Evolutionary conservation across 2,113 vertebrate species (phyloP), one percentile per base, ranked within the genome.

Genomic region (Tenebrosternarchus preto): DNA sequence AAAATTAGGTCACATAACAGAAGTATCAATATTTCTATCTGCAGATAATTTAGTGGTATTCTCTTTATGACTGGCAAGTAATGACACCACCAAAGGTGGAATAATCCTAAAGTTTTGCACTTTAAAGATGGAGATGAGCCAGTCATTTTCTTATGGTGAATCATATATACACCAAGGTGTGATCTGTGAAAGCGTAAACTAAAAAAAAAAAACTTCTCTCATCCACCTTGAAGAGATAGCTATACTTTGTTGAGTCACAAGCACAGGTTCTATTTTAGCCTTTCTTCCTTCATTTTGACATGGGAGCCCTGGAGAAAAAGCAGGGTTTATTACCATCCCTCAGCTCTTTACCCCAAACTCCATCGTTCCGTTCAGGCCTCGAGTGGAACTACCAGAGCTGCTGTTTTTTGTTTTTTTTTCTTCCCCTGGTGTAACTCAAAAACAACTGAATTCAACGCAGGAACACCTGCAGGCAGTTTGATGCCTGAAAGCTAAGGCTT

Each of bases 41-140:
- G 27, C 33, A 60, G 55, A 74, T 60, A 39, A 46, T 12, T 39
- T 29, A 16, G 27, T 24, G 5, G 2, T 29, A 19, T 16, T 53
- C 19, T 73, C 31, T 36, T 73, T 9, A 36, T 22, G 57, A 22
- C 27, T 36, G 71, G 50, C 53, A 73, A 59, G 9, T 74, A 59
- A 74, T 60, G 36, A 59, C 31, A 57, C 53, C 12, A 24, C 20
- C 53, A 36, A 57, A 73, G n/a, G 19, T 73, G 29, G n/a, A 59
- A 36, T 50, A 50, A 50, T 2, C 11, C 12, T 31, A 29, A 22
- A 24, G 11, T 57, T 22, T 59, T 59, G 20, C 59, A n/a, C 0
- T 56, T 27, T 20, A 25, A 7, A 72, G 29, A 17, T 27, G 68
- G 68, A 70, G 68, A 70, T 36, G 7, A 46, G 8, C 39, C 39